Conservation (phyloP, 2,888 invertebrate genomes). For the Acleris laterana region DNA sequence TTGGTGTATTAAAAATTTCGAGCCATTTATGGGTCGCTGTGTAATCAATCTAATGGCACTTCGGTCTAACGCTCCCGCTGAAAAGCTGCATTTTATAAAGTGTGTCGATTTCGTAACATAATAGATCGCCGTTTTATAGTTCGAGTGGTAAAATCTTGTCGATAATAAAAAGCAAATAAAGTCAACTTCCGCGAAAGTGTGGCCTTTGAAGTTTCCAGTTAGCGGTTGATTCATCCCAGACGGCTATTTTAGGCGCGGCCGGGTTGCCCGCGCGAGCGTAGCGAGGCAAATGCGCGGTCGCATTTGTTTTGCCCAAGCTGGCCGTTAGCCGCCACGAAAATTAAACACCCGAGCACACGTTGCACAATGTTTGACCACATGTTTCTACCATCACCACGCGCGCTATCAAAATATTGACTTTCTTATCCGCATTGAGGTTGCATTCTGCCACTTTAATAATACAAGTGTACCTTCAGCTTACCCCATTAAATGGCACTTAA, state of each 20-base stretch:
- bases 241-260: constrained; percentile 67
- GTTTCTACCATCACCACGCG: constrained; percentile 75
- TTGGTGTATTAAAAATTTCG: constrained; percentile 57
- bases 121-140: constrained; percentile 10
- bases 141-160: constrained; percentile 15
- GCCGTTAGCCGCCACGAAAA: constrained; percentile 59
- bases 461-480: constrained; percentile 69
- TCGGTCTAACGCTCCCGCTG: background rate
- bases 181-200: constrained; percentile 63
- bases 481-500: constrained; percentile 76
- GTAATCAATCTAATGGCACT: constrained; percentile 42
- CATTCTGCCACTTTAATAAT: constrained; percentile 69
- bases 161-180: constrained; percentile 40
- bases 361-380: constrained; percentile 83
- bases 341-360: constrained; percentile 64
- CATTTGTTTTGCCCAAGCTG: constrained; percentile 62
- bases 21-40: constrained; percentile 44
- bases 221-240: constrained; percentile 71
- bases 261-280: constrained; percentile 48
- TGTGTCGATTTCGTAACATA: constrained; percentile 1
- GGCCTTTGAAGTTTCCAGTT: constrained; percentile 77
- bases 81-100: background rate
- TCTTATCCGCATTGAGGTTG: constrained; percentile 74
- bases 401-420: constrained; percentile 82
- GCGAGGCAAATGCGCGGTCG: constrained; percentile 64